Conservation (phyloP, 2,888 invertebrate genomes). For the Lithophane leautieri region DNA sequence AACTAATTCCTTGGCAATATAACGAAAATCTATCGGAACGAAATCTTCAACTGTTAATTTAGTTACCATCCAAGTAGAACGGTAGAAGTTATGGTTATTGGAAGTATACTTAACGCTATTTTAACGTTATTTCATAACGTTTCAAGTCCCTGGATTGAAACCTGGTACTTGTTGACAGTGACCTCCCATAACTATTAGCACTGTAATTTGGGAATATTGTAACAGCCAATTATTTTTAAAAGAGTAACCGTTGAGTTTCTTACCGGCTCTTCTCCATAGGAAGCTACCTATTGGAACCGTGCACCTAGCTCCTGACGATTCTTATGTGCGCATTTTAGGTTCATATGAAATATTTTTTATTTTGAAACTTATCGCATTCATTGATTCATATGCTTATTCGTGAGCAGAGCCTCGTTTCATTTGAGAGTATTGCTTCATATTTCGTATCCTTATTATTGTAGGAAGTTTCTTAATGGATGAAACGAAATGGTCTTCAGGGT, state of each 20-base stretch:
- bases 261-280: not conserved
- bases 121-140: no score
- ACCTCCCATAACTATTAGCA: not conserved
- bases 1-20: no score
- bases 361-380: not conserved
- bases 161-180: not conserved
- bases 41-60: no score
- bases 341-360: not conserved
- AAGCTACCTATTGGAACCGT: not conserved
- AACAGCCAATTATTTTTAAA: not conserved
- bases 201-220: not conserved
- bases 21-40: no score
- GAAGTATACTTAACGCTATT: no score
- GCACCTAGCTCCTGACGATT: not conserved
- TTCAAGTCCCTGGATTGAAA: no score
- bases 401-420: not conserved
- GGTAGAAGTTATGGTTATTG: no score
- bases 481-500: not conserved
- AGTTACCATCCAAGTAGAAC: no score
- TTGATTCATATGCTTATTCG: not conserved
- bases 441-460: not conserved
- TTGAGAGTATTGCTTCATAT: not conserved
- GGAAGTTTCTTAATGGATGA: not conserved
- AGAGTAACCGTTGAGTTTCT: not conserved
- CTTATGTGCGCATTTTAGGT: not conserved